Base-by-base conservation (phyloP, 2,797 vertebrate species). In the Coregonus suidteri region DNA sequence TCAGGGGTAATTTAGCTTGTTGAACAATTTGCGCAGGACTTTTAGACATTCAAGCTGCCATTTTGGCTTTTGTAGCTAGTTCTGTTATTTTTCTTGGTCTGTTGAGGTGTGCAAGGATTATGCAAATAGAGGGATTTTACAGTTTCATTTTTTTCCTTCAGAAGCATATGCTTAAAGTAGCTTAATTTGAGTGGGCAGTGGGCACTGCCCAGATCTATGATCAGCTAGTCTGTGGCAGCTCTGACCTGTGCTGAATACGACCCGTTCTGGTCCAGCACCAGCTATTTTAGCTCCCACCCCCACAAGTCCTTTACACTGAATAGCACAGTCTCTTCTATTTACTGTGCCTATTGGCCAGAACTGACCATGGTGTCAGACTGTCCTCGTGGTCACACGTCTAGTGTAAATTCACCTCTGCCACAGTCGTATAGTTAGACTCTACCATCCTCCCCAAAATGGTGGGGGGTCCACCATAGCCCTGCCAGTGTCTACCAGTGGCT, bases 61-160 rank as follows among this genome's bases (percentile, higher is more conserved):
- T 52, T 64, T 20, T 65, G 25, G 4, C 16, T 47, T 80, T 47
- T n/a, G 73, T 62, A 18, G 59, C 69, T 53, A 4, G 65, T 75
- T 18, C 56, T 47, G 9, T 47, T 47, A 47, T 47, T 47, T 47
- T 56, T 84, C 77, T 80, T 59, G 64, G 70, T 78, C 64, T 77
- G n/a, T 66, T 62, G 77, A 76, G 11, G 75, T 35, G 76, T 6
- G 73, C 64, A 15, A 54, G 68, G 70, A 78, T 79, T 0, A 77
- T n/a, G 31, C 70, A 68, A 71, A 31, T 16, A 16, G 53, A 35
- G 53, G 56, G 16, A 59, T 54, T 75, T 82, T 53, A 47, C 16
- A n/a, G 31, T 79, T 20, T 34, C 1, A 68, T 18, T 71, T 81
- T 83, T 85, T 56, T 56, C 67, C 15, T 53, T 3, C 3, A 53